These are phyloP conservation scores for Drosophila mayri DNA, from an alignment of 1,140 invertebrate genomes.

Conservation along the genomic window DNA sequence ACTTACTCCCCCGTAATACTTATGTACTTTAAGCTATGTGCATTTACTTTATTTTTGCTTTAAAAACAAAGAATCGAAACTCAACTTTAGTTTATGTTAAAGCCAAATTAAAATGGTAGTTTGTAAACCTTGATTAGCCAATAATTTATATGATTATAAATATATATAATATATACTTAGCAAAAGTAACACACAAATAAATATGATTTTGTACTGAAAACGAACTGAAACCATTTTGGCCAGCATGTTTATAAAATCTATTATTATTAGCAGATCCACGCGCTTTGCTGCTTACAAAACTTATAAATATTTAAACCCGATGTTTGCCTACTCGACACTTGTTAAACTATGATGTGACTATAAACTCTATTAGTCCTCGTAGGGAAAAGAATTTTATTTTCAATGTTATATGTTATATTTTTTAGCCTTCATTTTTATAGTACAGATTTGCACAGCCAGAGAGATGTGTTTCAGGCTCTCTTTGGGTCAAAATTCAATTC, in stretches of 20 bases:
- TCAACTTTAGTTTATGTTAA: slow-evolving; percentile 64
- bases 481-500: slow-evolving; percentile 17
- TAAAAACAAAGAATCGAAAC: slow-evolving; percentile 27
- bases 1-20: background rate
- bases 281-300: background rate
- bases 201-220: slow-evolving; percentile 76
- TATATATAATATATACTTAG: slow-evolving; percentile 31
- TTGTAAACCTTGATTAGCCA: slow-evolving; percentile 50
- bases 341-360: background rate
- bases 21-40: slow-evolving; percentile 33
- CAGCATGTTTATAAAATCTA: slow-evolving; percentile 23
- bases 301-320: background rate
- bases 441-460: slow-evolving; percentile 15
- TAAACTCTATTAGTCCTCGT: background rate
- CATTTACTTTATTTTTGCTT: slow-evolving; percentile 42
- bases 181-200: slow-evolving; percentile 63
- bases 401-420: background rate
- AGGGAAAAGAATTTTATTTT: background rate
- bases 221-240: slow-evolving; percentile 11
- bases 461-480: slow-evolving; percentile 31
- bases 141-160: slow-evolving; percentile 44
- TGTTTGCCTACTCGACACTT: background rate
- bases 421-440: background rate
- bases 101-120: slow-evolving; percentile 70
- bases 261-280: background rate